Conservation (phyloP, 1,140 invertebrate genomes). For the Polypedilum pembai region DNA sequence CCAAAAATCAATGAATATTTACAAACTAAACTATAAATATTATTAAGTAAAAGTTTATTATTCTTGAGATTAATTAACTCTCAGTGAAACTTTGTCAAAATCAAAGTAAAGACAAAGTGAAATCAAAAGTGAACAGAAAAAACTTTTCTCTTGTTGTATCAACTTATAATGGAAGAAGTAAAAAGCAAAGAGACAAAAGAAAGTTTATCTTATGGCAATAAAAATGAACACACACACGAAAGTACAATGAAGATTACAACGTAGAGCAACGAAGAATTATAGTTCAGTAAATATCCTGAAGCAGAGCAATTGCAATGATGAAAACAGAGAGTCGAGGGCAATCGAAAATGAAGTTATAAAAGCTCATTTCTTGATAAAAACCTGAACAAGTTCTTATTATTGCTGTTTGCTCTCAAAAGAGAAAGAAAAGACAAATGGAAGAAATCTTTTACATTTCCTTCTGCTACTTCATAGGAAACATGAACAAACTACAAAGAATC, state of each 20-base stretch:
- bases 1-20: too few species aligned
- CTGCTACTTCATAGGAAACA: too few species aligned
- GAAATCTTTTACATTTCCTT: too few species aligned
- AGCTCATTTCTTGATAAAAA: conserved; percentile 9
- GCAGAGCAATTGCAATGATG: conserved; percentile 10
- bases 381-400: neutral
- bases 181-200: neutral
- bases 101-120: neutral
- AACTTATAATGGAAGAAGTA: too few species aligned
- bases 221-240: neutral
- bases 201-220: neutral
- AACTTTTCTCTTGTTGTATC: neutral
- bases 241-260: neutral
- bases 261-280: neutral
- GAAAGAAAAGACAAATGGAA: too few species aligned
- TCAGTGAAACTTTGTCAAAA: too few species aligned
- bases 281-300: conserved; percentile 5
- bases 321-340: neutral
- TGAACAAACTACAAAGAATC: neutral
- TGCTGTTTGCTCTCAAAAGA: too few species aligned
- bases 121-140: neutral
- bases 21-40: too few species aligned
- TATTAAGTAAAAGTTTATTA: too few species aligned
- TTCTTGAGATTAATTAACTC: too few species aligned
- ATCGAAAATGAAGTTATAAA: neutral